Evolutionary conservation across 37 sponge, comb jelly and placozoan genomes (phyloP).

Genomic region (Aplysina aerophoba): DNA sequence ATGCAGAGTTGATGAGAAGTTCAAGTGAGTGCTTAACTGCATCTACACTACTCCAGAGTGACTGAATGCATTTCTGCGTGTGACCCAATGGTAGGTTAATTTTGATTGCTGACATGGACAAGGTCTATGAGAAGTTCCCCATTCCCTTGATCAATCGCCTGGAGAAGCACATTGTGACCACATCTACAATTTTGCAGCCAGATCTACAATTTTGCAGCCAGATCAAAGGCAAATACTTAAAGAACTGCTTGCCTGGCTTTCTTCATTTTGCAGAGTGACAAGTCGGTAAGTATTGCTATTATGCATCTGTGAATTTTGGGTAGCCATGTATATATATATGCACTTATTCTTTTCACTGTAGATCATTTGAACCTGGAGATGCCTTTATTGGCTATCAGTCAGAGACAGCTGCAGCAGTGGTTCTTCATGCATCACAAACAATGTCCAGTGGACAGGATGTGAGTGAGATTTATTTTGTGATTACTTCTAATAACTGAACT

Average conservation of each 20-base stretch:
- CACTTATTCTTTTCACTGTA: too few relatives aligned
- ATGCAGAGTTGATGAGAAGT: conserved; percentile 81
- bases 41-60: not conserved
- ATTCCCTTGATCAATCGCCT: conserved; percentile 92
- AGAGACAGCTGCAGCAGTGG: conserved; percentile 79
- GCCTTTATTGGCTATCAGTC: conserved; percentile 81
- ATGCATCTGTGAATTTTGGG: too few relatives aligned
- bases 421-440: conserved; percentile 66
- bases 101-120: conserved; percentile 76
- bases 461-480: too few relatives aligned
- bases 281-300: too few relatives aligned
- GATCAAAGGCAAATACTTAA: conserved; percentile 51
- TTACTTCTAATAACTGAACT: too few relatives aligned
- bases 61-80: not conserved
- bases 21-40: conserved; percentile 57
- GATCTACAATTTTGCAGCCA: conserved; percentile 55
- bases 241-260: conserved; percentile 56
- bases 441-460: not conserved
- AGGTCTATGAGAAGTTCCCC: conserved; percentile 83
- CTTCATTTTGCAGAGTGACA: not conserved
- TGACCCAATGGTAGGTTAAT: conserved; percentile 50
- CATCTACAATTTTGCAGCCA: conserved; percentile 58
- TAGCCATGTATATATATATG: too few relatives aligned
- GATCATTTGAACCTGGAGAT: conserved; percentile 46
- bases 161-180: conserved; percentile 91